A percentile compares a stretch with the other conserved stretches of the same genome.
phyloP scores from a whole-genome alignment of 2,113 vertebrate genomes.

The Paratilapia polleni region DNA sequence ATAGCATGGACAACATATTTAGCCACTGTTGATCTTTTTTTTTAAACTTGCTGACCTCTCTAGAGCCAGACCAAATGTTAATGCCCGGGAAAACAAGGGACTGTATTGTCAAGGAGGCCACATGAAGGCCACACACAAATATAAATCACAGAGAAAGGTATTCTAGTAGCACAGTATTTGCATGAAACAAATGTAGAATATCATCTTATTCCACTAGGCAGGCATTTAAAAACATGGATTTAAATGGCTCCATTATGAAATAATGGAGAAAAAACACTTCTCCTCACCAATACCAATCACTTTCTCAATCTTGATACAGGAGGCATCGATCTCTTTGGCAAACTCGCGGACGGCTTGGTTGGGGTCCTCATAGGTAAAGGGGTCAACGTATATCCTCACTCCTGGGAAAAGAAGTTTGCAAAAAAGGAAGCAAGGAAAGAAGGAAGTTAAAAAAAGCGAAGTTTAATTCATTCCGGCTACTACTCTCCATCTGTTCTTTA shows the following conservation, averaged over 20 bases:
- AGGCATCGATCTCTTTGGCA: constrained; percentile 98
- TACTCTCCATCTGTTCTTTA: constrained; percentile 71
- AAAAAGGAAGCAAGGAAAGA: constrained; percentile 15
- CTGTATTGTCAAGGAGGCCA: neutral
- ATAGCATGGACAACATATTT: constrained; percentile 53
- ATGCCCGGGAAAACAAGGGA: neutral
- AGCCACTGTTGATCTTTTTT: constrained; percentile 3
- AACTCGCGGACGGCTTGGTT: constrained; percentile 98
- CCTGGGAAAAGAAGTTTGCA: constrained; percentile 76
- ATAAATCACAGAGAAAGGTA: constrained; percentile 19
- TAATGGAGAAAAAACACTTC: neutral
- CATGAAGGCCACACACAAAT: neutral
- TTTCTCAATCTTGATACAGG: constrained; percentile 99
- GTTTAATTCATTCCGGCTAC: constrained; percentile 63
- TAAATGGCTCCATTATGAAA: neutral
- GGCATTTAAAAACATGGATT: neutral
- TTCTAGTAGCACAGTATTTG: neutral
- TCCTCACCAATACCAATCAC: constrained; percentile 95
- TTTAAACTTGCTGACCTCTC: constrained; percentile 19
- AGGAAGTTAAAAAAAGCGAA: constrained; percentile 24
- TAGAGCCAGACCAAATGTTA: constrained; percentile 24
- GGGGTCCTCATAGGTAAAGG: constrained; percentile 98
- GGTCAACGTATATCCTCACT: constrained; percentile 97
- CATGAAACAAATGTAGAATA: constrained; percentile 7
- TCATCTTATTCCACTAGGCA: neutral